Evolutionary conservation across 2,888 invertebrate genomes (phyloP).

Genomic region (Deilephila porcellus): DNA sequence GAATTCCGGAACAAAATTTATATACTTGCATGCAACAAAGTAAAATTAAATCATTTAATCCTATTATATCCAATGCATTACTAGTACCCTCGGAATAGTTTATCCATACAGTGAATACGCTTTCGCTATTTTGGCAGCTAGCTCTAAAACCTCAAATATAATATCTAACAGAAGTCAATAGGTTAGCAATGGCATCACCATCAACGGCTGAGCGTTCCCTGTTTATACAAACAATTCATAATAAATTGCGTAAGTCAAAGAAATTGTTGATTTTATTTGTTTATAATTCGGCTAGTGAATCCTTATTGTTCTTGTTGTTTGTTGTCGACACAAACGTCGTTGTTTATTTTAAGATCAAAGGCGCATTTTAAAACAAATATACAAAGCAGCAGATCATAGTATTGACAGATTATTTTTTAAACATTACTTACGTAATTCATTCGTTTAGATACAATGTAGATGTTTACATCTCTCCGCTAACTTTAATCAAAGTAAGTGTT

Average conservation of each 20-base stretch:
- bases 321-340: conserved; percentile 1
- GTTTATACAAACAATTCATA: conserved; percentile 9
- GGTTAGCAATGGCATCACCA: conserved; percentile 1
- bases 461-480: too few species aligned
- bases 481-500: too few species aligned
- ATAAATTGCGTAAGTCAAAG: conserved; percentile 20
- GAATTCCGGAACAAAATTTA: not conserved
- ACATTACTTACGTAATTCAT: not conserved
- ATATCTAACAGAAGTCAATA: conserved; percentile 6
- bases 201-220: not conserved
- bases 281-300: not conserved
- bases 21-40: not conserved
- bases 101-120: conserved; percentile 9
- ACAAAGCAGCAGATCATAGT: not conserved
- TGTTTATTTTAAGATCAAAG: conserved; percentile 1
- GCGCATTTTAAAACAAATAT: not conserved
- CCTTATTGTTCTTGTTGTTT: conserved; percentile 18
- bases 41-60: not conserved
- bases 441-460: not conserved
- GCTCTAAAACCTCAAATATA: not conserved
- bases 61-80: not conserved
- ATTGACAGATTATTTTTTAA: conserved; percentile 2
- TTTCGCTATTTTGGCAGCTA: conserved; percentile 11
- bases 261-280: conserved; percentile 2
- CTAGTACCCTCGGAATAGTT: not conserved